phyloP scores from a whole-genome alignment of 2,113 vertebrate genomes.

The Phocoena phocoena region DNA sequence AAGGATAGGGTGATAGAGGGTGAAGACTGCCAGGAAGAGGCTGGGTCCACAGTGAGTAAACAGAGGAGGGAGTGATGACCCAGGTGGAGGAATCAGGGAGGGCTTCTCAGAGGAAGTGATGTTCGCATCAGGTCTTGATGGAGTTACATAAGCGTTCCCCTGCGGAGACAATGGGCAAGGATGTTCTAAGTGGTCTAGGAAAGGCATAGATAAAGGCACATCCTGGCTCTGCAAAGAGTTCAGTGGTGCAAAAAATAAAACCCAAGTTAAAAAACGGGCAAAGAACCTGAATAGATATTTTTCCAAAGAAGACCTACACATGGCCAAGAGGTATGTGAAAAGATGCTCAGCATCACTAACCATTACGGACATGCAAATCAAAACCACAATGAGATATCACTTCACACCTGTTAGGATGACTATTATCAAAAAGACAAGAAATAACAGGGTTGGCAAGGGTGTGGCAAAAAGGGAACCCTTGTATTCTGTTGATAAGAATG shows the following conservation, averaged over 20 bases:
- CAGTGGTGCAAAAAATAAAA: not conserved
- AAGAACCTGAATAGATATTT: not conserved
- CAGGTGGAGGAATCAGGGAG: not conserved
- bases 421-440: too few relatives aligned
- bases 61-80: not conserved
- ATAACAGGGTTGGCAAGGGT: not conserved
- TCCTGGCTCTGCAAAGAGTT: not conserved
- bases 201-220: not conserved
- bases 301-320: not conserved
- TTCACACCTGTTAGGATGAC: too few relatives aligned
- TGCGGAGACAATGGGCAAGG: fast-evolving
- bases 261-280: not conserved
- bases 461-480: not conserved
- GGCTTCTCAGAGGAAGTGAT: not conserved
- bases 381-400: not conserved
- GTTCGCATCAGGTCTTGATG: fast-evolving
- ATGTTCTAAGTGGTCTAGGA: not conserved
- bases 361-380: not conserved
- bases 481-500: not conserved
- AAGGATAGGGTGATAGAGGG: not conserved
- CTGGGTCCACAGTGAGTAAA: not conserved
- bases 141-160: fast-evolving
- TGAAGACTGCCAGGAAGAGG: not conserved
- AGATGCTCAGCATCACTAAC: not conserved
- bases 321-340: not conserved